Conservation (phyloP, 2,113 vertebrate genomes). For the Erythrolamprus reginae region DNA sequence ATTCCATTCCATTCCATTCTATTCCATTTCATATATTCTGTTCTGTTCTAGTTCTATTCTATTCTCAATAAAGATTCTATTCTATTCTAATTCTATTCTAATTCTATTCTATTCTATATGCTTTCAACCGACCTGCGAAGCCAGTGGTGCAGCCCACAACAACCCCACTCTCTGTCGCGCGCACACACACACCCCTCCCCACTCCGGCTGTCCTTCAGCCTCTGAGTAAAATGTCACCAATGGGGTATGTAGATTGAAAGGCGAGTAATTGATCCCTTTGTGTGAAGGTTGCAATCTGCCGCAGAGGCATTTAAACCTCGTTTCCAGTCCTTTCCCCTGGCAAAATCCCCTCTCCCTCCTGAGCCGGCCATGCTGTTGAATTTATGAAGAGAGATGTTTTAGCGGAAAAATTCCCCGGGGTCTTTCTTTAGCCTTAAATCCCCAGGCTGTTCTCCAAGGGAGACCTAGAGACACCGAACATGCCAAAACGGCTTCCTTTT, state of each 20-base stretch:
- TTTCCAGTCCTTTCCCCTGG: slow-evolving; percentile 56
- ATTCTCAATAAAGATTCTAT: too few relatives aligned
- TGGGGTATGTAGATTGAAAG: slow-evolving; percentile 24
- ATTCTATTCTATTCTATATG: neutral
- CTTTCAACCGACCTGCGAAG: neutral
- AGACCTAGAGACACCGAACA: slow-evolving; percentile 88
- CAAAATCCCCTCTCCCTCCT: slow-evolving; percentile 63
- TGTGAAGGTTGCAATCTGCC: slow-evolving; percentile 22
- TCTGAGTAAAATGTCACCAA: slow-evolving; percentile 9
- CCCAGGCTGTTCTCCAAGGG: slow-evolving; percentile 76
- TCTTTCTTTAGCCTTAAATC: slow-evolving; percentile 91
- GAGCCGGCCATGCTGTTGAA: slow-evolving; percentile 73
- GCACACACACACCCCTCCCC: neutral
- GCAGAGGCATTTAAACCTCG: slow-evolving; percentile 43
- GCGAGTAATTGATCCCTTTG: slow-evolving; percentile 51
- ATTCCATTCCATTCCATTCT: too few relatives aligned
- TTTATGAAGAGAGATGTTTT: slow-evolving; percentile 83
- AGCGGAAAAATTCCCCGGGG: slow-evolving; percentile 74
- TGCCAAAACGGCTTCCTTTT: slow-evolving; percentile 86
- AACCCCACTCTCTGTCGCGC: neutral
- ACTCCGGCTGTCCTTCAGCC: neutral
- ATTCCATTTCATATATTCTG: too few relatives aligned
- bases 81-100: too few relatives aligned
- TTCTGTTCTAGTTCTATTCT: too few relatives aligned
- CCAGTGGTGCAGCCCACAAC: neutral